Evolutionary conservation across 2,113 vertebrate genomes (phyloP), one percentile per base, ranked within the genome.

Genomic region (Raja brachyura): DNA sequence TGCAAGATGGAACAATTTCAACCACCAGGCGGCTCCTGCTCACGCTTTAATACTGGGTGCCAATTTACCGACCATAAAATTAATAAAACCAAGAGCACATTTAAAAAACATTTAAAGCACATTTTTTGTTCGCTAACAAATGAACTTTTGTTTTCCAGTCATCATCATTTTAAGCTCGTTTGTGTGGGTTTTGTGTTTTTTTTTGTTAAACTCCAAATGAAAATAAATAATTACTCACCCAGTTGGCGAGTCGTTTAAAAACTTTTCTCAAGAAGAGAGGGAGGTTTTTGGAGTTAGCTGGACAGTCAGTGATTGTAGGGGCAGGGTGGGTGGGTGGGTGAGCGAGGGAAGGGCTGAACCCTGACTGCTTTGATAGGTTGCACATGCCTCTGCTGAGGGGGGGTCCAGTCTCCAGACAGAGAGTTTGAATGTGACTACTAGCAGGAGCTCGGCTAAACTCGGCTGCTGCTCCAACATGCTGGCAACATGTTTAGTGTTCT

Each of bases 301-400:
- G 70, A 73, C 68, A 6, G 70, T 70, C 33, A 54, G 20, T 74
- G 13, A 90, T 28, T 92, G 20, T 13, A 9, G 22, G 22, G 22
- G 22, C 66, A 73, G 90, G 14, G 11, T 74, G 70, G 39, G 95
- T 70, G 90, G 14, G 11, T 74, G 70, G 39, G 95, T 70, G 94
- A 94, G 95, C 94, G 94, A 4, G 93, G n/a, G 0, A 18, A n/a
- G 94, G 94, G 74, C 93, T 95, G 95, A 74, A 48, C 95, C 95
- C 39, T 94, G 94, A 94, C 94, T 94, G 95, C 95, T 95, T 94
- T 96, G 96, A 96, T 95, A 94, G 95, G 94, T 95, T 96, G 95
- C 96, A 96, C 95, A 95, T 96, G 95, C 94, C 94, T 94, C 95
- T 94, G 94, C 94, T 61, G 16, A 48, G 39, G 3, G 59, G 39